A percentile compares a stretch with the other conserved stretches of the same genome.
phyloP scores from a whole-genome alignment of 2,888 invertebrate genomes.

The Hoplodrina blanda region DNA sequence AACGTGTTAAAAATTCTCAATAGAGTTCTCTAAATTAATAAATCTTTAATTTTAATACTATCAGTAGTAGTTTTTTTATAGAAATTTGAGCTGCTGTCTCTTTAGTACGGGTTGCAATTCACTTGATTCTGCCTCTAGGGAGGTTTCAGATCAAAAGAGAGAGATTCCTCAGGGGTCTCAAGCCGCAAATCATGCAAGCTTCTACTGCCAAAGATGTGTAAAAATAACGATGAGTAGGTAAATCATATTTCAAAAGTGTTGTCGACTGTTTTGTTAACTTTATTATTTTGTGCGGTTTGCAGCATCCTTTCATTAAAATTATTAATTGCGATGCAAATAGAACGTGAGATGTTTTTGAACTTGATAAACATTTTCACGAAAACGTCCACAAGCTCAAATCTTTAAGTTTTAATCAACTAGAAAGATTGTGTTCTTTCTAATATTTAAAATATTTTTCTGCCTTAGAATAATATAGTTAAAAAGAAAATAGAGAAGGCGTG shows the following conservation, averaged over 20 bases:
- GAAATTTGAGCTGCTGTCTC: constrained; percentile 12
- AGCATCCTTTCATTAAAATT: constrained; percentile 23
- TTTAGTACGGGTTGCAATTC: not conserved
- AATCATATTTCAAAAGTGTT: not conserved
- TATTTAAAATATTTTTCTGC: not conserved
- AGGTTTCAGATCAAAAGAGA: constrained; percentile 10
- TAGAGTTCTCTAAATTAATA: not conserved
- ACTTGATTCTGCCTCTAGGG: constrained; percentile 20
- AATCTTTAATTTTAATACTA: not conserved
- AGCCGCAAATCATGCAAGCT: not conserved
- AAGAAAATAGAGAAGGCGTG: too few relatives aligned
- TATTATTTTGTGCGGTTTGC: constrained; percentile 3
- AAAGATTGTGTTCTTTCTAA: not conserved
- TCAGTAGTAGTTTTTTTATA: constrained; percentile 22
- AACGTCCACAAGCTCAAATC: not conserved
- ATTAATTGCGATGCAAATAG: constrained; percentile 22
- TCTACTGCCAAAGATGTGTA: not conserved
- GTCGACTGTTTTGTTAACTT: not conserved
- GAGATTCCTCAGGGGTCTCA: not conserved
- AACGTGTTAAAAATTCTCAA: not conserved
- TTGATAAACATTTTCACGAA: not conserved
- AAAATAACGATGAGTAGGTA: not conserved
- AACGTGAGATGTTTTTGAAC: not conserved
- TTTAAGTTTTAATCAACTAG: not conserved
- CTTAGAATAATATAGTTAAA: too few relatives aligned